Base-by-base conservation (phyloP, 2,113 vertebrate species). In the Castor canadensis region DNA sequence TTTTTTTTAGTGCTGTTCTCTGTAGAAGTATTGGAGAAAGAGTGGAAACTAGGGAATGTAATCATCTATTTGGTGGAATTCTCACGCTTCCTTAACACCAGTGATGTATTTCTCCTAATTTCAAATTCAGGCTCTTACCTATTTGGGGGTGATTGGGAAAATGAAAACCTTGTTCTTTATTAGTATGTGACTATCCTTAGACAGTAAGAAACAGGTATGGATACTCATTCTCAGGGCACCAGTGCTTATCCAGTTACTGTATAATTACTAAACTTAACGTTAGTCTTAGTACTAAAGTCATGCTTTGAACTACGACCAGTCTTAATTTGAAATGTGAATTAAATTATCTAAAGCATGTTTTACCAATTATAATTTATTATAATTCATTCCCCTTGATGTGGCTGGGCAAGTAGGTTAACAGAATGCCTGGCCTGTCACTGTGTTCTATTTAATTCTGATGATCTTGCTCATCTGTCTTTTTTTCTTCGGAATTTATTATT, bases 241-340 rank as follows among this genome's bases (percentile, higher is more conserved):
- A 3, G n/a, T 92, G 24, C 17, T 82, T 69, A 45, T 19, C n/a
- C 43, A 92, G 67, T 77, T 73, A 75, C 58, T 86, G 13, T n/a
- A n/a, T 62, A 32, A 89, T 94, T 95, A 30, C n/a, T 96, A 92
- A 82, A 87, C 72, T 73, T 90, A 85, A 90, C 56, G 40, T 56
- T 95, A 96, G 22, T 64, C 28, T 87, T 60, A 62, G n/a, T 66
- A 32, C 62, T 67, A 58, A 93, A 80, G 52, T 94, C 22, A 6
- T 85, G 67, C 67, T 95, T 96, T 93, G 38, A 79, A 90, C 35
- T 87, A 12, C 62, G 32, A 38, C 52, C 43, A 91, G 30, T 90
- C 60, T 93, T 91, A 89, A 89, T 93, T 96, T 62, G 64, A 93
- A 35, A 43, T 94, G 38, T 89, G 28, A 40, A 90, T 93, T 93